phyloP scores from a whole-genome alignment of 2,888 invertebrate genomes.

The Calameuta filiformis region DNA sequence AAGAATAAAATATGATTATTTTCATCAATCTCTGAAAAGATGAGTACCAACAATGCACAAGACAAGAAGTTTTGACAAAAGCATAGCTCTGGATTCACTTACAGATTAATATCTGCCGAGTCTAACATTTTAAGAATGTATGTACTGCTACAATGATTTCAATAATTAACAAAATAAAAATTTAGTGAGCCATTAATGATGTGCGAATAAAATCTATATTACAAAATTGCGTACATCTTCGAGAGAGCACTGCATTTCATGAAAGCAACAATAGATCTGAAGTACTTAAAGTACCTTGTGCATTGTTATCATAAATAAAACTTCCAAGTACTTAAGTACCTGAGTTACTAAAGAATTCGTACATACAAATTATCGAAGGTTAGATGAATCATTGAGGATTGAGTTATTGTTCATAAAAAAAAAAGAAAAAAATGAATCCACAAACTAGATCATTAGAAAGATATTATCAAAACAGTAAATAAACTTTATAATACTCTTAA shows the following conservation, averaged over 20 bases:
- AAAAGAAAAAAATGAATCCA: neutral
- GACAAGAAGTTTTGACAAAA: neutral
- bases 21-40: neutral
- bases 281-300: neutral
- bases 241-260: neutral
- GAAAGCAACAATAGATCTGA: neutral
- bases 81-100: neutral
- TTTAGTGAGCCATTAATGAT: neutral
- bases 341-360: neutral
- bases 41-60: neutral
- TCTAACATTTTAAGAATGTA: neutral
- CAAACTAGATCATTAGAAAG: neutral
- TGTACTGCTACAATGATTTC: neutral
- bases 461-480: neutral
- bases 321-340: neutral
- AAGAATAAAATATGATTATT: neutral
- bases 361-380: neutral
- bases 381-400: neutral
- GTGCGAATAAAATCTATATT: neutral
- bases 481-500: neutral
- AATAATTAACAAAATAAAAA: neutral
- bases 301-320: neutral
- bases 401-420: neutral
- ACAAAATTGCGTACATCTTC: neutral
- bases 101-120: neutral